Evolutionary conservation across 2,113 vertebrate species (phyloP).

Genomic region (Sterna hirundo): DNA sequence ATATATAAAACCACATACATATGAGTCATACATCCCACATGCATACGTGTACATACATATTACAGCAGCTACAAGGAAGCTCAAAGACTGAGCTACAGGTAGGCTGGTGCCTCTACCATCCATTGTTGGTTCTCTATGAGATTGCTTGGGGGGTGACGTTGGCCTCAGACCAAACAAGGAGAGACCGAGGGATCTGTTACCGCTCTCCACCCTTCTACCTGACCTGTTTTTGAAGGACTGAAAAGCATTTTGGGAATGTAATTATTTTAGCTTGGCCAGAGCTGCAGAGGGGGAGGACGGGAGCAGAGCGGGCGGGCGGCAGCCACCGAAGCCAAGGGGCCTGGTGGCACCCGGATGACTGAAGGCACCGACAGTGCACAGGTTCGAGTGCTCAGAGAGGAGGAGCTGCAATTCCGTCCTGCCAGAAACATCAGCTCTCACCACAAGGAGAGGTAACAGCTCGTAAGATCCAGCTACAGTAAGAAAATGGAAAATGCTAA

Average conservation of each 20-base stretch:
- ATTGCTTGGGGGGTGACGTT: neutral
- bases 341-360: neutral
- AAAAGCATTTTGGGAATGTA: neutral
- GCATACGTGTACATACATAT: fast-evolving
- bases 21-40: neutral
- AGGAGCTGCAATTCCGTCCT: neutral
- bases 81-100: neutral
- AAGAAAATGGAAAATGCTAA: neutral
- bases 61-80: neutral
- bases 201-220: fast-evolving
- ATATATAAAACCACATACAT: too few relatives aligned
- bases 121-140: neutral
- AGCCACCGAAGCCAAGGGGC: neutral
- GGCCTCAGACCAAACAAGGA: neutral
- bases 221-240: neutral
- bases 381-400: neutral
- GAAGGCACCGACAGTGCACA: neutral
- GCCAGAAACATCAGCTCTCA: neutral
- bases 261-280: neutral
- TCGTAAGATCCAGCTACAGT: neutral
- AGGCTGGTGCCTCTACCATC: neutral
- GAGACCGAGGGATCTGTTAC: fast-evolving
- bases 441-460: neutral
- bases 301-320: neutral
- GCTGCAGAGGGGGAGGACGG: neutral